phyloP scores from a whole-genome alignment of 2,797 vertebrate genomes.

The Setipinna tenuifilis region DNA sequence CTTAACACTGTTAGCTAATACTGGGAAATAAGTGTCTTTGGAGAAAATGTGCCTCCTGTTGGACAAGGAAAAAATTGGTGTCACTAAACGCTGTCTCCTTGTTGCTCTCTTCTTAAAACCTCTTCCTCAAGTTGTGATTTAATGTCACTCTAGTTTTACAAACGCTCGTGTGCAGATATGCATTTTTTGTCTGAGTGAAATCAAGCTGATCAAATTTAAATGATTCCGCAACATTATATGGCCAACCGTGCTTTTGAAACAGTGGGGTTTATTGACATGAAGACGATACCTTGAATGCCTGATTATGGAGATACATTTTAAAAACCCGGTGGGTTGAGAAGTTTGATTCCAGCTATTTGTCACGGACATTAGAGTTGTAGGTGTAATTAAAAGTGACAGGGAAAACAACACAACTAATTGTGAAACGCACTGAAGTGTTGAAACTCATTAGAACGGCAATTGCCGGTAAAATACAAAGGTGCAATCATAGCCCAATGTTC shows the following conservation, averaged over 20 bases:
- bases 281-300: slow-evolving; percentile 54
- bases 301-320: slow-evolving; percentile 54
- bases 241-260: slow-evolving; percentile 40
- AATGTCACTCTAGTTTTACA: not conserved
- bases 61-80: not conserved
- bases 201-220: slow-evolving; percentile 65
- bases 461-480: slow-evolving; percentile 66
- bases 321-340: slow-evolving; percentile 60
- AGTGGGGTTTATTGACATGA: slow-evolving; percentile 51
- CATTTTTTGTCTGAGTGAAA: slow-evolving; percentile 46
- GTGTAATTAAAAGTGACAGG: slow-evolving; percentile 72
- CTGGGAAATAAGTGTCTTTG: not conserved
- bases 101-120: not conserved
- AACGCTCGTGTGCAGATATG: not conserved
- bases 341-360: slow-evolving; percentile 66
- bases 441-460: slow-evolving; percentile 62
- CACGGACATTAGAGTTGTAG: slow-evolving; percentile 58
- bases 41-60: slow-evolving; percentile 22
- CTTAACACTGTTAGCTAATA: not conserved
- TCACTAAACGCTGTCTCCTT: not conserved
- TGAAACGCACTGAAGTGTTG: slow-evolving; percentile 66
- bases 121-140: not conserved
- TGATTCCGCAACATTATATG: slow-evolving; percentile 64
- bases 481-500: slow-evolving; percentile 48
- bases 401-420: slow-evolving; percentile 69